Percentiles rank a stretch among this genome's conserved stretches.
Conservation (phyloP, 2,888 invertebrate species). For the Drepana falcataria region DNA sequence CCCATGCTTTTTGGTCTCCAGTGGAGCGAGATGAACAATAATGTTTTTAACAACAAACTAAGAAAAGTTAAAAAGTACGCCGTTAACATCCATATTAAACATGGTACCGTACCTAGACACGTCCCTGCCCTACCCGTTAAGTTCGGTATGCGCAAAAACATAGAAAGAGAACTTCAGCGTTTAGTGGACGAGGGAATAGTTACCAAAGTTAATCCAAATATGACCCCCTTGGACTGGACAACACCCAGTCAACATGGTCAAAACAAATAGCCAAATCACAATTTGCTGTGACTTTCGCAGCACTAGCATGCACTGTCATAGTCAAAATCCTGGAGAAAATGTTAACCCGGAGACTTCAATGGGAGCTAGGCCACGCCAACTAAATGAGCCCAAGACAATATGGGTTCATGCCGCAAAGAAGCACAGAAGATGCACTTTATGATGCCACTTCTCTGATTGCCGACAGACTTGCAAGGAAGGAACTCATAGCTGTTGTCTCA, state of each 20-base stretch:
- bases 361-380: not conserved
- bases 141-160: conserved; percentile 4
- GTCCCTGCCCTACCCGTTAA: conserved; percentile 6
- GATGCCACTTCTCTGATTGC: too few species aligned
- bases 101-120: conserved; percentile 6
- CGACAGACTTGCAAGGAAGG: not conserved
- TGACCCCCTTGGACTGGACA: conserved; percentile 1
- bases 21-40: conserved; percentile 6
- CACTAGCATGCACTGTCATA: not conserved
- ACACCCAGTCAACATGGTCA: conserved; percentile 2
- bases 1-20: conserved; percentile 10
- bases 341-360: not conserved
- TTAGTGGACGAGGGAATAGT: not conserved
- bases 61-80: conserved; percentile 6
- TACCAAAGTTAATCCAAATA: not conserved
- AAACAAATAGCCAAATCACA: not conserved
- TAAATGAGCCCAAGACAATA: not conserved
- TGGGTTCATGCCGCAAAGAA: conserved; percentile 6
- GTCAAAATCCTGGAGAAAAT: conserved; percentile 3
- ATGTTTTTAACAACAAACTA: conserved; percentile 7
- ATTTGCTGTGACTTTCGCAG: conserved; percentile 3
- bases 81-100: conserved; percentile 15
- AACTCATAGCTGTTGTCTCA: not conserved
- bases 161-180: conserved; percentile 6
- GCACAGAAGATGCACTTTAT: not conserved